These are phyloP conservation scores for Cabera pusaria DNA, from an alignment of 2,888 invertebrate species.

Conservation along the genomic window DNA sequence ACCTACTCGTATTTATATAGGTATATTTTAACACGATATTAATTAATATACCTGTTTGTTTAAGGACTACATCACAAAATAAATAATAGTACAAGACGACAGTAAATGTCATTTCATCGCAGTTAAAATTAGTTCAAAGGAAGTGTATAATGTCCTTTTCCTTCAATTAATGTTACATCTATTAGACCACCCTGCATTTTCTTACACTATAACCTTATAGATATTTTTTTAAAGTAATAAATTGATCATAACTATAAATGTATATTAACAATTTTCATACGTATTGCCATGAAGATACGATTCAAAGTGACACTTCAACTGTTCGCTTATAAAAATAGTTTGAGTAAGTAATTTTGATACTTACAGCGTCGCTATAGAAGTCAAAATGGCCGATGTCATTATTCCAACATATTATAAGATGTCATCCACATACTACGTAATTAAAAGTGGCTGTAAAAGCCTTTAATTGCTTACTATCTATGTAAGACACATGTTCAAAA, in stretches of 20 bases:
- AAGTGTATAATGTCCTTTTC: slow-evolving; percentile 5
- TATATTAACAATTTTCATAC: too few relatives aligned
- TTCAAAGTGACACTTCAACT: too few relatives aligned
- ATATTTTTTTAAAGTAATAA: neutral
- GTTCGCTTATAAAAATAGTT: neutral
- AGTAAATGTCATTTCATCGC: too few relatives aligned
- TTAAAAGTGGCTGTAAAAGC: slow-evolving; percentile 43
- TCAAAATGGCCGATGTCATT: neutral
- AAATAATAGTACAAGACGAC: too few relatives aligned
- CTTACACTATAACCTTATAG: slow-evolving; percentile 2
- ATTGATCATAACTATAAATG: neutral
- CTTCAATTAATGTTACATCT: slow-evolving; percentile 10
- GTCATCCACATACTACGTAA: slow-evolving; percentile 38
- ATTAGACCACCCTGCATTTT: slow-evolving; percentile 16
- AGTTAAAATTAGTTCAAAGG: slow-evolving; percentile 7
- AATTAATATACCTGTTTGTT: too few relatives aligned
- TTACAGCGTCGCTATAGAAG: slow-evolving; percentile 1
- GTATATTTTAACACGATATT: too few relatives aligned
- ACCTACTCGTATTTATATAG: too few relatives aligned
- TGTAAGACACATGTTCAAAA: slow-evolving; percentile 32
- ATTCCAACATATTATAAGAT: slow-evolving; percentile 30
- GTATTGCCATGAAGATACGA: too few relatives aligned
- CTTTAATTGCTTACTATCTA: slow-evolving; percentile 46
- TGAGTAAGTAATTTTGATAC: slow-evolving; percentile 4
- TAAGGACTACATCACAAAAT: too few relatives aligned